phyloP scores from a whole-genome alignment of 2,888 invertebrate species.

The Gordius sp. region DNA sequence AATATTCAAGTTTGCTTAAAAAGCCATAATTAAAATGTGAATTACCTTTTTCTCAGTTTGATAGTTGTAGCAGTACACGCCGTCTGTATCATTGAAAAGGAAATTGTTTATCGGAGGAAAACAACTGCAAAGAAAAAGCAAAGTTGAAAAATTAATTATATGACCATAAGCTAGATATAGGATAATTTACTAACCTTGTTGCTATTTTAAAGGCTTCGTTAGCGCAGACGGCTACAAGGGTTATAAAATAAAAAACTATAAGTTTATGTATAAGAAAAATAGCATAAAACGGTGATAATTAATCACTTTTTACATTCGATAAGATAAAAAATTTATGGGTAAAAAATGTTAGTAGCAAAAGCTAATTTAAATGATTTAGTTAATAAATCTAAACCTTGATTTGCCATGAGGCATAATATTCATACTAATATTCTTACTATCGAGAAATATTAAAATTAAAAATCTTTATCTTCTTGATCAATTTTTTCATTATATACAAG shows the following conservation, averaged over 20 bases:
- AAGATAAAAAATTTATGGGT: too few species aligned
- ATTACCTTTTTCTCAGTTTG: conserved; percentile 52
- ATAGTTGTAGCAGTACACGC: conserved; percentile 79
- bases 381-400: too few species aligned
- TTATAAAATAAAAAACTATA: not conserved
- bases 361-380: too few species aligned
- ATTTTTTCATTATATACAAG: too few species aligned
- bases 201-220: conserved; percentile 89
- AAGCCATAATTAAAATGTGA: not conserved
- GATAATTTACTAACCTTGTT: conserved; percentile 33
- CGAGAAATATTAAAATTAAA: too few species aligned
- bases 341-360: too few species aligned
- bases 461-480: too few species aligned
- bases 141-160: conserved; percentile 16
- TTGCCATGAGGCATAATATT: too few species aligned
- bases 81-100: conserved; percentile 77
- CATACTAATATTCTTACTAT: too few species aligned
- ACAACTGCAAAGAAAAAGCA: conserved; percentile 37
- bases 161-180: not conserved
- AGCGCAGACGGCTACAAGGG: conserved; percentile 49
- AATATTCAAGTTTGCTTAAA: not conserved
- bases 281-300: conserved; percentile 9
- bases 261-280: conserved; percentile 10
- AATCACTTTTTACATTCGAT: too few species aligned
- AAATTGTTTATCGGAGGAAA: conserved; percentile 71